Percentiles rank a stretch among this genome's conserved stretches.
These are phyloP conservation scores for Lycaon pictus DNA, from an alignment of 2,113 vertebrate genomes.

Conservation along the genomic window DNA sequence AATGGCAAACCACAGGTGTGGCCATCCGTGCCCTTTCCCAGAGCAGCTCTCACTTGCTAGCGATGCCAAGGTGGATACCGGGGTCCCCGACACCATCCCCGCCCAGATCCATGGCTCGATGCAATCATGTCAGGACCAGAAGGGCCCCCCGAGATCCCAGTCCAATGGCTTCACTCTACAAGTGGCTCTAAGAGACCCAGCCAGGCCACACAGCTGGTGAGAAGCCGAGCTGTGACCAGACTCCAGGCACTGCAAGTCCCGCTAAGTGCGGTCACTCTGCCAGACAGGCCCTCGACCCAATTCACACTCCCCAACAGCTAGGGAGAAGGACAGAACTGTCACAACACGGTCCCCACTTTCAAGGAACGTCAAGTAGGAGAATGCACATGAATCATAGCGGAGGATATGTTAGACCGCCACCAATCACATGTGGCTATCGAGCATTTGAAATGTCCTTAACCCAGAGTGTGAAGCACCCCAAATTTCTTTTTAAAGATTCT, in stretches of 20 bases:
- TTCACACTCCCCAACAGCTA: rapidly evolving
- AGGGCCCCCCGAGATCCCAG: rapidly evolving
- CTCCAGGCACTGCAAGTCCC: rapidly evolving
- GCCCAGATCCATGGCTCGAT: background rate
- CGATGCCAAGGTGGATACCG: background rate
- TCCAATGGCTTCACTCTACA: rapidly evolving
- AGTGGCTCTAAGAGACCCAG: too few relatives aligned
- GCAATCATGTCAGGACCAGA: too few relatives aligned
- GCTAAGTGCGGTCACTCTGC: rapidly evolving
- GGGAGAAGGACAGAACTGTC: background rate
- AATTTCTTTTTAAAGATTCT: too few relatives aligned
- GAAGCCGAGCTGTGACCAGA: background rate
- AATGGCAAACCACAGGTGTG: background rate
- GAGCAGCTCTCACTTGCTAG: background rate
- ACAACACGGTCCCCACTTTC: background rate
- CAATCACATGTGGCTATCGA: rapidly evolving
- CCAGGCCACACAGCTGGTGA: background rate
- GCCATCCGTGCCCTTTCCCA: background rate
- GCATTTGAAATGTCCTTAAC: background rate
- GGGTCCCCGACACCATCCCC: background rate
- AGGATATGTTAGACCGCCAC: too few relatives aligned
- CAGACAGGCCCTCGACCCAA: background rate
- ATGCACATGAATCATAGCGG: rapidly evolving
- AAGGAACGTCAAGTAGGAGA: background rate
- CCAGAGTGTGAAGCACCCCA: background rate